Evolutionary conservation across 37 sponge, comb jelly and placozoan genomes (phyloP), one percentile per base, ranked within the genome.

Genomic region (Mnemiopsis leidyi): DNA sequence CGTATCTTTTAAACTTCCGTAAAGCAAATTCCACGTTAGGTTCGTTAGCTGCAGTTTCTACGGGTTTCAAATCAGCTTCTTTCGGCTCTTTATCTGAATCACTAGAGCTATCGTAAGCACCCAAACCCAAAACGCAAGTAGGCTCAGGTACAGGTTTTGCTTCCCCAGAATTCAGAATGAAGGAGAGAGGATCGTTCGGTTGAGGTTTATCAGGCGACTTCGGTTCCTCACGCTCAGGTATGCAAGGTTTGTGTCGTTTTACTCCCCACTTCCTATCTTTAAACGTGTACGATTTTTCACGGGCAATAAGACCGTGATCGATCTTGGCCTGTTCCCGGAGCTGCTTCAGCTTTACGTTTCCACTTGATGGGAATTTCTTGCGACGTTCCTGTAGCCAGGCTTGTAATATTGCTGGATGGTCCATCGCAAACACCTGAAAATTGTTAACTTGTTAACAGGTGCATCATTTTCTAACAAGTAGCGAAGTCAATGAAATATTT

Each of bases 361-460:
- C 90, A 37, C 61, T 40, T 13, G 90, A 85, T 38, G 90, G 90
- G 29, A 85, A 85, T 39, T 85, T 85, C 24, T 40, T 38, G 9
- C 90, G 32, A 18, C 90, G 90, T 28, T 85, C 29, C 28, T 85
- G 24, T 28, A 85, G 25, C 90, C 90, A 85, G 24, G 90, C 90
- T 25, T 85, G 48, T 26, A 85, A 24, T 26, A 85, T 26, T 3
- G 61, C 90, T n/a, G 90, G 90, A 61, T 85, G 40, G 29, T 85
- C 90, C 90, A 85, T 85, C 39, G 90, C 23, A 21, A 85, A 85
- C 36, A 85, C 35, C 90, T 85, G 90, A 26, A 38, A n/a, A n/a
- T n/a, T n/a, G n/a, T n/a, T n/a, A n/a, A n/a, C n/a, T n/a, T n/a
- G n/a, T n/a, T n/a, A n/a, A n/a, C n/a, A n/a, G n/a, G n/a, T n/a